Conservation (phyloP, 2,797 vertebrate genomes). For the Pseudocheirus occidentalis region DNA sequence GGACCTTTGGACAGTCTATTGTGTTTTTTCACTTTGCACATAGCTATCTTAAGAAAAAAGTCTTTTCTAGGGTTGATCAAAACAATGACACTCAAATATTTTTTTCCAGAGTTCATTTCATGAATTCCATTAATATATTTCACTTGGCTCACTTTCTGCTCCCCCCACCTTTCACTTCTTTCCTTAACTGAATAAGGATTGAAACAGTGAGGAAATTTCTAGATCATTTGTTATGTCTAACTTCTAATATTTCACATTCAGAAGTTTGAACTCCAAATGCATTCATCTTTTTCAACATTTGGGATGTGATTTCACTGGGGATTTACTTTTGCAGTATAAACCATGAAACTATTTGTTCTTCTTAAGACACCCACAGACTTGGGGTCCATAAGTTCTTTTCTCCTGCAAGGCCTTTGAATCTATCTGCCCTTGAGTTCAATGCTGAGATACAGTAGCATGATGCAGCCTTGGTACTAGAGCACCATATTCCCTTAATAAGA, state of each 20-base stretch:
- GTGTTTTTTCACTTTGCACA: background rate
- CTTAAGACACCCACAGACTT: background rate
- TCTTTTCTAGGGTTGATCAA: background rate
- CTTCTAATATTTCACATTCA: constrained; percentile 10
- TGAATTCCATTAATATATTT: background rate
- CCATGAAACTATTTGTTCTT: constrained; percentile 6
- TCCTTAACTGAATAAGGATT: constrained; percentile 22
- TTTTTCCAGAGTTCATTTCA: constrained; percentile 14
- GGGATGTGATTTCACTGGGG: background rate
- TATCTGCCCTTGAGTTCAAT: constrained; percentile 26
- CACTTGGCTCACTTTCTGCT: background rate
- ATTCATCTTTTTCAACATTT: background rate
- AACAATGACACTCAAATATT: background rate
- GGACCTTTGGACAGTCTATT: constrained; percentile 19
- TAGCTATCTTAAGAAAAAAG: background rate
- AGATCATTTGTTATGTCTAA: constrained; percentile 5
- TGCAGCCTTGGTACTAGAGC: constrained; percentile 1
- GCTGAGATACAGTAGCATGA: background rate
- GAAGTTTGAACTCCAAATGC: background rate
- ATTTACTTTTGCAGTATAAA: background rate
- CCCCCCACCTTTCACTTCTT: constrained; percentile 15
- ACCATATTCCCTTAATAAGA: constrained; percentile 40
- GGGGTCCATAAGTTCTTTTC: constrained; percentile 1
- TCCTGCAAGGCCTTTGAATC: background rate
- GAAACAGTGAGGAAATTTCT: background rate